Evolutionary conservation across 2,797 vertebrate genomes (phyloP).

Genomic region (Paguma larvata): DNA sequence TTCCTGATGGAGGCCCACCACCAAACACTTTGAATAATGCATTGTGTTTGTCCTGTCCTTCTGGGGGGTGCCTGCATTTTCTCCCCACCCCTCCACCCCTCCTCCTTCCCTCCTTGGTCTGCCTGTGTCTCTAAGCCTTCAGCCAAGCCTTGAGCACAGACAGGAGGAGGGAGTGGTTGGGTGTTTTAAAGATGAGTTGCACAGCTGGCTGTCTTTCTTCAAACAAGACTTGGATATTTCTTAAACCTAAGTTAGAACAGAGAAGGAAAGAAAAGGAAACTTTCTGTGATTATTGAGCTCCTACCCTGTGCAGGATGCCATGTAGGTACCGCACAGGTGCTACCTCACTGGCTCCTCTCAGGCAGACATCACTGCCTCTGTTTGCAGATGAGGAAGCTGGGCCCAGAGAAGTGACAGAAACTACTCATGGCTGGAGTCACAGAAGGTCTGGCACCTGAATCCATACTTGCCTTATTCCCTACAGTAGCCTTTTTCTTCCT

Average conservation of each 20-base stretch:
- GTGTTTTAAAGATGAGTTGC: conserved; percentile 45
- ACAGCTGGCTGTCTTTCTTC: background rate
- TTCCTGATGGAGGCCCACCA: background rate
- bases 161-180: background rate
- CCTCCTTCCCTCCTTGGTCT: background rate
- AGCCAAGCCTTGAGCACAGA: background rate
- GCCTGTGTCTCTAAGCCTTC: background rate
- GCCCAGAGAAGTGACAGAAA: background rate
- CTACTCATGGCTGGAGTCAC: background rate
- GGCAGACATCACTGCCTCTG: background rate
- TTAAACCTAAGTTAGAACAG: background rate
- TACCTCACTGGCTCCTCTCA: background rate
- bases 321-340: no score
- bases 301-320: background rate
- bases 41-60: background rate
- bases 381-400: background rate
- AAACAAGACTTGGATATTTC: background rate
- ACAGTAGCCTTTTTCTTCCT: background rate
- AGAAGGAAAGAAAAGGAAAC: background rate
- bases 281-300: background rate
- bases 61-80: background rate
- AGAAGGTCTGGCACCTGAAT: background rate
- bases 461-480: background rate
- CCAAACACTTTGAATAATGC: conserved; percentile 54
- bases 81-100: background rate